phyloP scores from a whole-genome alignment of 2,113 vertebrate species.

The Lophius piscatorius region DNA sequence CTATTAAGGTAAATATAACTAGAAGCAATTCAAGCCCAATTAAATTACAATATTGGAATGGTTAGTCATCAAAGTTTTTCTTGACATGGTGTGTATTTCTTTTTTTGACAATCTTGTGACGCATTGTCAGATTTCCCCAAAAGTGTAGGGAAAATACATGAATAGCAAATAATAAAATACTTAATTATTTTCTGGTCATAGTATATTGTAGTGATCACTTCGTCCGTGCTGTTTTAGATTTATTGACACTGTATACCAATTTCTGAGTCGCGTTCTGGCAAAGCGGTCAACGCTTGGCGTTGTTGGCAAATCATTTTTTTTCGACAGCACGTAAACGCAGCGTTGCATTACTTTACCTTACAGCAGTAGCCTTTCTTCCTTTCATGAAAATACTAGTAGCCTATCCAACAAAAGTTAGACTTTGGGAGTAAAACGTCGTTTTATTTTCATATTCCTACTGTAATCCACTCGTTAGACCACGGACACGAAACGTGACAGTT shows the following conservation, averaged over 20 bases:
- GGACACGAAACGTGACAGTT: background rate
- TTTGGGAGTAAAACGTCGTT: background rate
- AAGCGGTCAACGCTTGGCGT: constrained; percentile 40
- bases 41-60: too few species aligned
- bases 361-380: too few species aligned
- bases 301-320: background rate
- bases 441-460: background rate
- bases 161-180: background rate
- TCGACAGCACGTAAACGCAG: constrained; percentile 26
- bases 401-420: constrained; percentile 8
- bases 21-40: too few species aligned
- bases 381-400: background rate
- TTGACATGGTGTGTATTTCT: background rate
- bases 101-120: background rate
- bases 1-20: background rate
- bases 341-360: constrained; percentile 29
- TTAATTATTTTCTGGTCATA: fast-evolving
- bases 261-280: too few species aligned
- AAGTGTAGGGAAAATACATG: too few species aligned
- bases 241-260: too few species aligned
- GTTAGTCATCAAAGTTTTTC: too few species aligned
- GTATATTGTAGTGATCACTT: too few species aligned
- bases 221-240: too few species aligned
- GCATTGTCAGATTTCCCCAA: fast-evolving
- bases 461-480: background rate